These are phyloP conservation scores for Pyrrhura leucotis DNA, from an alignment of 2,797 vertebrate genomes.

Conservation along the genomic window DNA sequence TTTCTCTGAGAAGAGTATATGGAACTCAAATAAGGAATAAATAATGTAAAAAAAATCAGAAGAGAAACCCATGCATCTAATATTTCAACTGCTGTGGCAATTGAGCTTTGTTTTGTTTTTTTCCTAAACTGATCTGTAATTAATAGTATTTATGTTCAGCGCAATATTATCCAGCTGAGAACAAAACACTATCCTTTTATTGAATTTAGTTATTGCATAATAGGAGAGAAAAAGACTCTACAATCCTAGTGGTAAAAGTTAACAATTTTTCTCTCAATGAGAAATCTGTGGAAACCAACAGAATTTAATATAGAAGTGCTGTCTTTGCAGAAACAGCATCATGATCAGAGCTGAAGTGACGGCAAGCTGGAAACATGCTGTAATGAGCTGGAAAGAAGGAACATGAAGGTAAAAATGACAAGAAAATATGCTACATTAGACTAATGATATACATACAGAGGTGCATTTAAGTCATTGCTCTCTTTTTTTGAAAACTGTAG, in stretches of 20 bases:
- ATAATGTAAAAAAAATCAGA: not conserved
- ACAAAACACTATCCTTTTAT: not conserved
- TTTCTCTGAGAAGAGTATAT: not conserved
- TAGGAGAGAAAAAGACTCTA: not conserved
- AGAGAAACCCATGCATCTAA: not conserved
- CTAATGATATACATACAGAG: not conserved
- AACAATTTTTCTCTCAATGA: not conserved
- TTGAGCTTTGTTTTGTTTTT: not conserved
- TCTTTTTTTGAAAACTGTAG: not conserved
- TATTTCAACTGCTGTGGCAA: not conserved
- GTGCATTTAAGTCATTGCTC: not conserved
- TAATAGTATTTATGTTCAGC: not conserved
- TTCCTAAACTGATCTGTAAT: not conserved
- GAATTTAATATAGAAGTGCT: not conserved
- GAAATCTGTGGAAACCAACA: not conserved
- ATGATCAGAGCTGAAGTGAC: not conserved
- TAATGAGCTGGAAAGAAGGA: constrained; percentile 28
- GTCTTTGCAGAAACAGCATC: not conserved
- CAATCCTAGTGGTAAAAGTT: not conserved
- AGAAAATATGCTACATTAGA: not conserved
- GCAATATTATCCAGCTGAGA: not conserved
- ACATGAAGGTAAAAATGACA: not conserved
- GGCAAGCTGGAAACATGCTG: not conserved
- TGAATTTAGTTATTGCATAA: not conserved
- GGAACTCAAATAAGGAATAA: not conserved